Percentiles rank a stretch among this genome's conserved stretches.
Evolutionary conservation across 2,113 vertebrate species (phyloP).

Genomic region (Oriolus oriolus): DNA sequence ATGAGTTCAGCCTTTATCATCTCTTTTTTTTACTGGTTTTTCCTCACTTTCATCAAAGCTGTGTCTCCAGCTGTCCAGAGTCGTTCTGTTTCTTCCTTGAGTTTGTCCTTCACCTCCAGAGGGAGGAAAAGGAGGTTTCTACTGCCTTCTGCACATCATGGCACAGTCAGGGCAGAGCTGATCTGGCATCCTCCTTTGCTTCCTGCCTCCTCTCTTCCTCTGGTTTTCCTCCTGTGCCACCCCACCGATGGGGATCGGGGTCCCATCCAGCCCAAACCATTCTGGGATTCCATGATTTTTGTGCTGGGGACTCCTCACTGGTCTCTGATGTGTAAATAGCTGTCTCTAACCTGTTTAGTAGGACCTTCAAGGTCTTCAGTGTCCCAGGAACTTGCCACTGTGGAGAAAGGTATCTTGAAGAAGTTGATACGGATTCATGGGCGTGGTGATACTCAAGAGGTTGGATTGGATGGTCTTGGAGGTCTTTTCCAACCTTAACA

Average conservation of each 20-base stretch:
- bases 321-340: not conserved
- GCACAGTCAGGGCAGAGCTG: not conserved
- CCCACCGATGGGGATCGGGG: accelerated
- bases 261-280: not conserved
- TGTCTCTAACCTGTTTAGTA: not conserved
- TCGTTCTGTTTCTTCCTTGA: not conserved
- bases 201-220: not conserved
- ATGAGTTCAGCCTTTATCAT: not conserved
- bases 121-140: not conserved
- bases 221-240: not conserved
- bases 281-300: not conserved
- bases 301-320: not conserved
- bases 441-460: not conserved
- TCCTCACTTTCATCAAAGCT: not conserved
- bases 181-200: not conserved
- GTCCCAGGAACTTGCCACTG: not conserved
- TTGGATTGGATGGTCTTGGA: not conserved
- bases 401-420: not conserved
- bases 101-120: not conserved
- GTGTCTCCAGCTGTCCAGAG: not conserved
- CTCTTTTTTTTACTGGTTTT: not conserved
- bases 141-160: not conserved
- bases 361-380: not conserved
- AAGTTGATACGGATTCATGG: not conserved
- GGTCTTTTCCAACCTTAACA: not conserved